Conservation (phyloP, 2,113 vertebrate species). For the Serinus canaria region DNA sequence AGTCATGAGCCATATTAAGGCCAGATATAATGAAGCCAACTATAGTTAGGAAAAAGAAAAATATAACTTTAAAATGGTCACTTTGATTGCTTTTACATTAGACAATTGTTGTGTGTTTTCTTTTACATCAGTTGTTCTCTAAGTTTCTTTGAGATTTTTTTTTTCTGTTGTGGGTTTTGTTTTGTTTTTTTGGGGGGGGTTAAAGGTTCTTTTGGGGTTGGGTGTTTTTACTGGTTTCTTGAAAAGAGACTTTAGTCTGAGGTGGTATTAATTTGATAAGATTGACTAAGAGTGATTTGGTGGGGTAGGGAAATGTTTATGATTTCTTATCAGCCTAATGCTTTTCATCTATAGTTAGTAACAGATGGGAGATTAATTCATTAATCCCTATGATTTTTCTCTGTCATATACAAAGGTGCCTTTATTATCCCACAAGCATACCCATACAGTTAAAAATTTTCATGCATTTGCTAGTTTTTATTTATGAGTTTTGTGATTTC, state of each 20-base stretch:
- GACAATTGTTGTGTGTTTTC: background rate
- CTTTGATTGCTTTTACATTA: background rate
- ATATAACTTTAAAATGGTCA: background rate
- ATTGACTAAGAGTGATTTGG: background rate
- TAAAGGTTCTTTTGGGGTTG: background rate
- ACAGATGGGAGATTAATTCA: background rate
- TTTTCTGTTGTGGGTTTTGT: too few relatives aligned
- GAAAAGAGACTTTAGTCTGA: background rate
- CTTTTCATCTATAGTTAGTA: background rate
- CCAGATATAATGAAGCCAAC: background rate
- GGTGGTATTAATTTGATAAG: background rate
- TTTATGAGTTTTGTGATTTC: background rate
- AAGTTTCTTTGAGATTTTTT: background rate
- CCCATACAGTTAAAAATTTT: background rate
- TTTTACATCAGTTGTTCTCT: background rate
- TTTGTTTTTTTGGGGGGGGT: accelerated
- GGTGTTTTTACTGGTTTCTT: background rate
- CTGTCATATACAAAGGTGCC: background rate
- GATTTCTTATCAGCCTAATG: background rate
- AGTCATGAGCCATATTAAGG: background rate
- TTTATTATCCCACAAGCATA: background rate
- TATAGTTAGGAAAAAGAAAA: background rate
- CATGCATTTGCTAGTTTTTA: background rate
- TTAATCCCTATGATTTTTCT: background rate
- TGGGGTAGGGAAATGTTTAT: background rate